Conservation (phyloP, 2,888 invertebrate genomes). For the Perithous albicinctus region DNA sequence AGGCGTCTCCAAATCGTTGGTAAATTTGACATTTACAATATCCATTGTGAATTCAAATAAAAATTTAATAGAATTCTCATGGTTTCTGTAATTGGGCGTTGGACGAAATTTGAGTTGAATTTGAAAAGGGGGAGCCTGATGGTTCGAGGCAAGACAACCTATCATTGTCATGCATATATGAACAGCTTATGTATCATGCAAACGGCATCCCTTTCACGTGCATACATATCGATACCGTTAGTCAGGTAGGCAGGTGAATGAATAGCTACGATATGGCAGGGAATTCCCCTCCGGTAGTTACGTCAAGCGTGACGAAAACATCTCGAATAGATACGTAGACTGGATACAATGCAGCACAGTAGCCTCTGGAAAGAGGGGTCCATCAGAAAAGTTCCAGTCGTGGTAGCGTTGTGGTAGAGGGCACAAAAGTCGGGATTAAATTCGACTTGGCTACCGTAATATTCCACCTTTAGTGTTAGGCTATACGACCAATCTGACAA, state of each 20-base stretch:
- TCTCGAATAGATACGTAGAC: conserved; percentile 54
- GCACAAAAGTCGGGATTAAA: conserved; percentile 62
- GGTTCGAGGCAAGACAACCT: conserved; percentile 5
- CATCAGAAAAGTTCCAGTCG: conserved; percentile 28
- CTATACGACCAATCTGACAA: conserved; percentile 33
- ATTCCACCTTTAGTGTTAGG: conserved; percentile 50
- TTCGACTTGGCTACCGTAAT: conserved; percentile 43
- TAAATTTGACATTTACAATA: conserved; percentile 1
- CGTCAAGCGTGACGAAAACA: conserved; percentile 65
- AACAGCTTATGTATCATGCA: conserved; percentile 11
- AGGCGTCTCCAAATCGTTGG: conserved; percentile 6
- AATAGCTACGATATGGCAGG: conserved; percentile 36
- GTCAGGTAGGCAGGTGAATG: conserved; percentile 60
- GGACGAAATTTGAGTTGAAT: conserved; percentile 20
- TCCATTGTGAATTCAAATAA: neutral
- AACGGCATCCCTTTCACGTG: conserved; percentile 30
- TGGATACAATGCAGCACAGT: conserved; percentile 51
- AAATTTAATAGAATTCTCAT: neutral
- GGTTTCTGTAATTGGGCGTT: neutral
- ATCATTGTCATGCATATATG: conserved; percentile 25
- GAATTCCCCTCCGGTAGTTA: conserved; percentile 54
- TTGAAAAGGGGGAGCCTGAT: neutral
- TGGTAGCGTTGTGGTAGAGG: conserved; percentile 26
- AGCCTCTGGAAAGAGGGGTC: conserved; percentile 43
- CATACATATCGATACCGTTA: conserved; percentile 48